phyloP scores from a whole-genome alignment of 2,888 invertebrate species.

The Lapara coniferarum region DNA sequence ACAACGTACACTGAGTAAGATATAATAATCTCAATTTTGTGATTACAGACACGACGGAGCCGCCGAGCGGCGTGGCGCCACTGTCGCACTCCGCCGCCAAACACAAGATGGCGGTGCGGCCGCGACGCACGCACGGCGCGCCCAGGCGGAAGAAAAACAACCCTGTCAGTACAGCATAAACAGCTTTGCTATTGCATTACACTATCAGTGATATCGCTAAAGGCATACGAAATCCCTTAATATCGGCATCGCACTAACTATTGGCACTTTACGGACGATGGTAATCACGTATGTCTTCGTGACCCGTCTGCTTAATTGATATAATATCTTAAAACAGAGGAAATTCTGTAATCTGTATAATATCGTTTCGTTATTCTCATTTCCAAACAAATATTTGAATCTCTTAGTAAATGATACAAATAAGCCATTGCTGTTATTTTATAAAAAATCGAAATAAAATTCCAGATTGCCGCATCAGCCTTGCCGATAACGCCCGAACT shows the following conservation, averaged over 20 bases:
- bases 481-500: slow-evolving; percentile 90
- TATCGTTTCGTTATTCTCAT: too few species aligned
- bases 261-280: background rate
- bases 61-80: slow-evolving; percentile 82
- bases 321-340: too few species aligned
- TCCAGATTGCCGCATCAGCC: slow-evolving; percentile 83
- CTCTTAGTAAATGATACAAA: too few species aligned
- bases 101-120: slow-evolving; percentile 91
- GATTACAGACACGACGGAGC: slow-evolving; percentile 71
- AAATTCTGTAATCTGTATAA: too few species aligned
- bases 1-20: too few species aligned
- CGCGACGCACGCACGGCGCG: slow-evolving; percentile 89
- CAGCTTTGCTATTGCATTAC: background rate
- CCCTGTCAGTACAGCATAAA: slow-evolving; percentile 63
- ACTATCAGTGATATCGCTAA: too few species aligned
- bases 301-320: too few species aligned
- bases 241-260: too few species aligned
- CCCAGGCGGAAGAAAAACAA: slow-evolving; percentile 85
- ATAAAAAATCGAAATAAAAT: slow-evolving; percentile 29
- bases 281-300: too few species aligned
- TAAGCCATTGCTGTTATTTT: too few species aligned
- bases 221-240: too few species aligned
- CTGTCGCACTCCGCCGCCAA: slow-evolving; percentile 91
- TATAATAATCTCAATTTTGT: background rate
- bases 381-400: too few species aligned